Evolutionary conservation across 2,797 vertebrate genomes (phyloP), one percentile per base, ranked within the genome.

Genomic region (Rhincodon typus): DNA sequence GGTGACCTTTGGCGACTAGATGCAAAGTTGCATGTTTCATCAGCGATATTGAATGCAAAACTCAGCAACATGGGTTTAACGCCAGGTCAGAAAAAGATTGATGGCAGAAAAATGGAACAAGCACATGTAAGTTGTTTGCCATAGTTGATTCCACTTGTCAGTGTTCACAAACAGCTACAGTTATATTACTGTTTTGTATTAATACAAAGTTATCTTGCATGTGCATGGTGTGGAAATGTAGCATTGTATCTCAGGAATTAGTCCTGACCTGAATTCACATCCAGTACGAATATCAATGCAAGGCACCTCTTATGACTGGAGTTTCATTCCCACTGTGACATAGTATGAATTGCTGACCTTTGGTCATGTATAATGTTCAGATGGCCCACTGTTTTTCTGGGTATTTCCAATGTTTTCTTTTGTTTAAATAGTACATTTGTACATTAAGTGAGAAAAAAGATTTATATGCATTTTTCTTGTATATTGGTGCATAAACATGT

Each of bases 1-100:
- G 97, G 97, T 96, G 97, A 98, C 97, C 96, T 98, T 87, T 98
- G 98, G 97, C 96, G 97, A 42, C 97, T 97, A 96, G 97, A 96
- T 96, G 96, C 97, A 79, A 97, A 97, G 95, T 96, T 97, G 96
- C 97, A 97, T 91, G 97, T 97, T 96, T 97, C 97, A n/a, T 98
- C 97, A 57, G 96, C 97, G 96, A 97, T 97, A 30, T 98, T 98
- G 97, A 96, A 96, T 94, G 97, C 98, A 96, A 98, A 97, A 97
- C 97, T 98, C 3, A 97, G 97, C 95, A 97, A 97, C 95, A 96
- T 97, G 87, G 96, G 97, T 50, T 96, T 98, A 88, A 98, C 98
- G 96, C 97, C 98, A 67, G 97, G 98, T 96, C 97, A 97, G 74
- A 97, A 97, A 0, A 97, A 97, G 94, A 97, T 95, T 84, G 97